Evolutionary conservation across 2,888 invertebrate genomes (phyloP).

Genomic region (Lycaena phlaeas): DNA sequence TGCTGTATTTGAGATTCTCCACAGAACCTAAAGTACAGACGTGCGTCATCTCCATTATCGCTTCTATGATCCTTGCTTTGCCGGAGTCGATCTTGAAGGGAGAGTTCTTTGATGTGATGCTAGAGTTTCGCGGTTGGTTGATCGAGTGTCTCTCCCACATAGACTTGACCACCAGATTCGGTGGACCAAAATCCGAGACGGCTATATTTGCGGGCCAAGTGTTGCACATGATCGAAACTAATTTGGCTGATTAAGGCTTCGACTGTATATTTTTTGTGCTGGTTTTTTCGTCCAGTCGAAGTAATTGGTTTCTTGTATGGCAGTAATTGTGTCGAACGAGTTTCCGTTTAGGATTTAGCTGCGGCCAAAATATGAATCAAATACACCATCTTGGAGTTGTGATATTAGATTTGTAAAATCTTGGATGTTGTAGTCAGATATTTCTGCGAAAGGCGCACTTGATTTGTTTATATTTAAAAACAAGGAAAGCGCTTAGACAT

Average conservation of each 20-base stretch:
- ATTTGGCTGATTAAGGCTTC: slow-evolving; percentile 14
- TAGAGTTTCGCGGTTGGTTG: slow-evolving; percentile 80
- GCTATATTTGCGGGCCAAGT: slow-evolving; percentile 76
- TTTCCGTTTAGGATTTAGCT: too few relatives aligned
- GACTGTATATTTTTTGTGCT: too few relatives aligned
- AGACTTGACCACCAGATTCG: slow-evolving; percentile 54
- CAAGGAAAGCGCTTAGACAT: too few relatives aligned
- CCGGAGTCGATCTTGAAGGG: slow-evolving; percentile 70
- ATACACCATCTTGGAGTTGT: too few relatives aligned
- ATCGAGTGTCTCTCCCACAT: slow-evolving; percentile 66
- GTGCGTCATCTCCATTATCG: slow-evolving; percentile 78
- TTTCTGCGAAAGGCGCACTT: too few relatives aligned
- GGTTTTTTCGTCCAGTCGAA: too few relatives aligned
- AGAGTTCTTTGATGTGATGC: slow-evolving; percentile 75
- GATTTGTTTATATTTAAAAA: too few relatives aligned
- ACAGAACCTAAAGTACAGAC: slow-evolving; percentile 77
- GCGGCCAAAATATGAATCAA: too few relatives aligned
- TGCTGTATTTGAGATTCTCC: slow-evolving; percentile 77
- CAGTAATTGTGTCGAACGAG: too few relatives aligned
- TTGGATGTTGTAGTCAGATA: too few relatives aligned
- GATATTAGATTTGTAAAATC: too few relatives aligned
- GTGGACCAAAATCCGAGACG: slow-evolving; percentile 78
- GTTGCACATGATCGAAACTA: slow-evolving; percentile 65
- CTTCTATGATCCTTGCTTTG: slow-evolving; percentile 75
- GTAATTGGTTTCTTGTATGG: too few relatives aligned